Conservation (phyloP, 1,140 invertebrate species). For the Diabrotica virgifera region DNA sequence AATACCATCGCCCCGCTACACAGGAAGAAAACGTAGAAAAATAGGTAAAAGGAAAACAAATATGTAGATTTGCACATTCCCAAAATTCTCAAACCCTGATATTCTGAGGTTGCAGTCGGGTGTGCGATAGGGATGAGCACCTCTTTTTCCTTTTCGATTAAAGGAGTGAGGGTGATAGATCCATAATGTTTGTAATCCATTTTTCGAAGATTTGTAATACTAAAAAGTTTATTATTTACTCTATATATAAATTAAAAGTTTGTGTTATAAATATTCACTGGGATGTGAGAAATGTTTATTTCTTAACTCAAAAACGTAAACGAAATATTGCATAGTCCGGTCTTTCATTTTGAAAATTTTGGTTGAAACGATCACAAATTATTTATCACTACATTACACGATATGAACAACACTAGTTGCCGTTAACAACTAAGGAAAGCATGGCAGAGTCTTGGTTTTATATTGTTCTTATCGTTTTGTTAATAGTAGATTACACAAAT, state of each 20-base stretch:
- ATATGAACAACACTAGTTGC: not conserved
- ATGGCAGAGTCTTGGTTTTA: not conserved
- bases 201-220: not conserved
- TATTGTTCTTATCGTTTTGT: slow-evolving; percentile 5
- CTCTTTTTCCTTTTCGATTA: not conserved
- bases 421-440: not conserved
- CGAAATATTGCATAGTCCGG: slow-evolving; percentile 21
- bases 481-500: not conserved
- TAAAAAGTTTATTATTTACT: slow-evolving; percentile 11
- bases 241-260: slow-evolving; percentile 4
- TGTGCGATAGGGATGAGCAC: not conserved
- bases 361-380: not conserved
- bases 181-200: slow-evolving; percentile 1
- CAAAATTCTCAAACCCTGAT: slow-evolving; percentile 21
- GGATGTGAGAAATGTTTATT: slow-evolving; percentile 15
- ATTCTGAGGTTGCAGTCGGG: slow-evolving; percentile 9
- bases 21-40: slow-evolving; percentile 71
- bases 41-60: slow-evolving; percentile 53
- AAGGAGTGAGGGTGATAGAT: not conserved
- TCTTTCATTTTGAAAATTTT: slow-evolving; percentile 25
- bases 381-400: not conserved
- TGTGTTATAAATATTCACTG: slow-evolving; percentile 19
- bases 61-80: slow-evolving; percentile 42
- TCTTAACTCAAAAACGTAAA: slow-evolving; percentile 3
- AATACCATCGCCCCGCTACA: slow-evolving; percentile 73